Base-by-base conservation (phyloP, 2,888 invertebrate species). In the Criorhina ranunculi region DNA sequence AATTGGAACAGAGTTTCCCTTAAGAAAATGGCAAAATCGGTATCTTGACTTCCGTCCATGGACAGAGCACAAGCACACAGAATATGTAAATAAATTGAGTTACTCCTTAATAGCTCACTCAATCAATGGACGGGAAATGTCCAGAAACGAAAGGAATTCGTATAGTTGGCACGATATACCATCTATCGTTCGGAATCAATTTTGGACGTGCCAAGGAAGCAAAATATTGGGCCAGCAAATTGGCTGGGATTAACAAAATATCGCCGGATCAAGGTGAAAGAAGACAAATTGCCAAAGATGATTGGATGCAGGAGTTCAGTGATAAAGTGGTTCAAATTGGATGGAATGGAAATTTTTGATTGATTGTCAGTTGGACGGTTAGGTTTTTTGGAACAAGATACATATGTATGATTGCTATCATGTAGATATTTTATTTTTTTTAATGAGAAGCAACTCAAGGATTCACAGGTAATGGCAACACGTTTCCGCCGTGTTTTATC, bases 71-170 rank as follows among this genome's bases (percentile, higher is more conserved):
- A n/a, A 46, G 11, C 12, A 19, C n/a, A 9, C 24, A n/a, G 51
- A 5, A 40, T 8, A 60, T 49, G 49, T 33, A 77, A 77, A 77
- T 44, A 77, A 67, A 77, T 77, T 67, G 67, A 77, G 76, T 77
- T 77, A 77, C 49, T 67, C 51, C 66, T 6, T 77, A 77, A 77
- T 77, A 59, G 59, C 64, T 53, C 53, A 77, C 59, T 77, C 42
- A 77, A 59, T 77, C 76, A 77, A 64, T 59, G 31, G 33, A 67
- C 11, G 33, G 42, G 11, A 76, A 19, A 19, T 40, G 66, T 57
- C 29, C 57, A 49, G 31, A n/a, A 31, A 55, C 4, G 15, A 31
- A 37, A 29, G 51, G n/a, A 37, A 42, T 29, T 53, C 46, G 44
- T 46, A 4, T 24, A 24, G 17, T 64, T 55, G 37, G 46, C 33